phyloP scores from a whole-genome alignment of 2,113 vertebrate species.

The Ondatra zibethicus region DNA sequence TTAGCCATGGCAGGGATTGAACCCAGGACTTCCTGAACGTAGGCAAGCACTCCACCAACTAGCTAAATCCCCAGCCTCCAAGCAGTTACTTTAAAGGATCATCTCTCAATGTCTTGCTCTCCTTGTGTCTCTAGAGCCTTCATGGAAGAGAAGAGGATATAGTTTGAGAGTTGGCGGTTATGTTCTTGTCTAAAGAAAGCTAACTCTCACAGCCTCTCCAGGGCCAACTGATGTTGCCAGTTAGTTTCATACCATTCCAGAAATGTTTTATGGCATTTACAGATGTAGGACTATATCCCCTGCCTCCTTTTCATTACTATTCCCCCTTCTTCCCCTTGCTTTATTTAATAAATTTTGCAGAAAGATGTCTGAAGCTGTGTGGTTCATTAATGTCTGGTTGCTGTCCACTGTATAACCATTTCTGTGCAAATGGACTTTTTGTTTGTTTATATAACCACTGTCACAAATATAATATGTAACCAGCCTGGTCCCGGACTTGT shows the following conservation, averaged over 20 bases:
- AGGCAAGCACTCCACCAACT: not conserved
- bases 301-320: not conserved
- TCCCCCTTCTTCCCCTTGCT: not conserved
- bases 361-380: not conserved
- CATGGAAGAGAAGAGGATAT: not conserved
- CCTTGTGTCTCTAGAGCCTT: not conserved
- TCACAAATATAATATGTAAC: not conserved
- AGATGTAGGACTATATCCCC: not conserved
- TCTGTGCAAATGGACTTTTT: slow-evolving; percentile 6
- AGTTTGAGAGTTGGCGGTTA: not conserved
- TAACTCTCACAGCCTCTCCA: not conserved
- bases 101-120: not conserved
- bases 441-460: not conserved
- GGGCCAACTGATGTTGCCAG: not conserved
- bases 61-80: not conserved
- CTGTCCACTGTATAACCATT: not conserved
- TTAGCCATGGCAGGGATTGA: not conserved
- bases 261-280: not conserved
- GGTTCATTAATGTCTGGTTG: not conserved
- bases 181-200: slow-evolving; percentile 41
- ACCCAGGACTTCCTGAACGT: not conserved
- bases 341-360: not conserved
- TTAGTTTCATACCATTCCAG: slow-evolving; percentile 2
- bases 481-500: not conserved
- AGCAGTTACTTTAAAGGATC: not conserved